Percentiles rank a stretch among this genome's conserved stretches.
phyloP scores from a whole-genome alignment of 2,888 invertebrate species.

The Agrypnus murinus region DNA sequence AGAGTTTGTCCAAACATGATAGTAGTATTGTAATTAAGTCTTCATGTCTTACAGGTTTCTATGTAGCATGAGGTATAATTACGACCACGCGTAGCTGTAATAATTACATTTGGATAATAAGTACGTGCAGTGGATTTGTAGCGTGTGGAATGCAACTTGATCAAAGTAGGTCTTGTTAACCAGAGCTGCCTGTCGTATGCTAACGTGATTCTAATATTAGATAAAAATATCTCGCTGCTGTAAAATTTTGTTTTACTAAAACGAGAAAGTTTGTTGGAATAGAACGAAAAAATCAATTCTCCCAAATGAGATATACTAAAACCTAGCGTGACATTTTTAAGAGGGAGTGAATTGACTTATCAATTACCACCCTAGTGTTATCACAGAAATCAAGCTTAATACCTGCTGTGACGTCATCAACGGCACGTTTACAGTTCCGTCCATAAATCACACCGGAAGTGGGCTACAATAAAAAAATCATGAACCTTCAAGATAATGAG shows the following conservation, averaged over 20 bases:
- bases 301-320: slow-evolving; percentile 9
- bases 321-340: slow-evolving; percentile 54
- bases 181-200: slow-evolving; percentile 43
- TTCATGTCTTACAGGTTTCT: slow-evolving; percentile 54
- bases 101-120: slow-evolving; percentile 52
- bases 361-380: slow-evolving; percentile 56
- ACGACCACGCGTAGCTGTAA: slow-evolving; percentile 51
- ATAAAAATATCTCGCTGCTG: slow-evolving; percentile 22
- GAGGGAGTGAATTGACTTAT: slow-evolving; percentile 56
- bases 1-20: neutral
- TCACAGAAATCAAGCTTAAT: slow-evolving; percentile 54
- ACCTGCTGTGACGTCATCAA: slow-evolving; percentile 52
- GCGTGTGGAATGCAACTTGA: slow-evolving; percentile 50
- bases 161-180: slow-evolving; percentile 46
- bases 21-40: slow-evolving; percentile 49
- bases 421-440: slow-evolving; percentile 50
- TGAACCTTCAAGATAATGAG: no score
- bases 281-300: slow-evolving; percentile 6
- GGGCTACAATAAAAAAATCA: slow-evolving; percentile 3
- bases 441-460: slow-evolving; percentile 49
- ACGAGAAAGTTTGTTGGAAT: neutral
- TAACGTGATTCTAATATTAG: slow-evolving; percentile 42
- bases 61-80: slow-evolving; percentile 45
- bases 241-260: neutral
- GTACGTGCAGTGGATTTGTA: slow-evolving; percentile 39